Evolutionary conservation across 2,888 invertebrate genomes (phyloP), one percentile per base, ranked within the genome.

Genomic region (Erebia palarica): DNA sequence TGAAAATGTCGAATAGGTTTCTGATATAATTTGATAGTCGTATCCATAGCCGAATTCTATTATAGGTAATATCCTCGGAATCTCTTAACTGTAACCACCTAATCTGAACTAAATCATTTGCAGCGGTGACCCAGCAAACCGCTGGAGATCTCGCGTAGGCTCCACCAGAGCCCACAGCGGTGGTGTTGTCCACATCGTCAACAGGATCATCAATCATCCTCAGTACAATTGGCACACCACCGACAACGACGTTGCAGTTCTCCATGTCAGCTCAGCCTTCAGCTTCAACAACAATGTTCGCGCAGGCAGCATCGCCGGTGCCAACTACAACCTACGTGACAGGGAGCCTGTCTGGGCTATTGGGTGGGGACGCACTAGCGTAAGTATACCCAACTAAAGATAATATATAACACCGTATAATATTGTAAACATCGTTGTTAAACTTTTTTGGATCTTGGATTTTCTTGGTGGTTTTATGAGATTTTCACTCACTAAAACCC

Each of bases 301-400:
- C n/a, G 69, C 78, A 0, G 80, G 74, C 0, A 73, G 59, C 18
- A 81, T 84, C 14, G 81, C 84, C 3, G 80, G 80, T 1, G 3
- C 78, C 7, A 78, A 75, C 65, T 84, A 82, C 71, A 73, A 75
- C 47, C 75, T 84, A 8, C 69, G 65, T 8, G 84, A 84, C 36
- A 82, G 82, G 55, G 74, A 78, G 64, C 72, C 72, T 5, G 83
- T 85, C 7, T 82, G 76, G 78, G 84, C 82, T 36, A 75, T 80
- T 47, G 84, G 84, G 76, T 84, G 84, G 83, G 84, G 84, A 3
- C 49, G 65, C 2, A 79, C 76, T 18, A 21, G 71, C 36, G 82
- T 83, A 72, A 80, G 80, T 79, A 64, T 9, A 13, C 11, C 13
- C 44, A 44, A 1, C 44, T 27, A 27, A 4, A 44, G 44, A 44